Conservation (phyloP, 1,140 invertebrate genomes). For the Drosophila nebulosa region DNA sequence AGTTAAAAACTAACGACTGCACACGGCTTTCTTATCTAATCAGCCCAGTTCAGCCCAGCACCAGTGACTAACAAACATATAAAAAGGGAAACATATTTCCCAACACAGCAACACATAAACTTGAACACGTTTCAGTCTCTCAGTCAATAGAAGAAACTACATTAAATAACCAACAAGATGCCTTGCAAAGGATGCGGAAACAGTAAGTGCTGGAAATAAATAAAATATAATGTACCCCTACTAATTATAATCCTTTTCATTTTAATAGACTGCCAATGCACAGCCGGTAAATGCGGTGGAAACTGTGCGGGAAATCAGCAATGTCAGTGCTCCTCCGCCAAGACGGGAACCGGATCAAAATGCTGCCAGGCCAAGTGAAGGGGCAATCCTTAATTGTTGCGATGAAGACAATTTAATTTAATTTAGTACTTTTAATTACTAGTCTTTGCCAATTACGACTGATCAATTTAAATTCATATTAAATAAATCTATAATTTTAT, state of each 20-base stretch:
- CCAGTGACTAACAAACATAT: conserved; percentile 16
- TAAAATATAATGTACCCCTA: neutral
- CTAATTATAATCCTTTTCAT: neutral
- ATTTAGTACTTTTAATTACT: neutral
- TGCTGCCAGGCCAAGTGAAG: conserved; percentile 59
- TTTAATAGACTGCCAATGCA: conserved; percentile 55
- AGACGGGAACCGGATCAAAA: conserved; percentile 20
- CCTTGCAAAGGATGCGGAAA: conserved; percentile 73
- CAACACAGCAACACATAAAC: conserved; percentile 11
- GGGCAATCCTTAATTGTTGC: neutral
- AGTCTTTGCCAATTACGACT: conserved; percentile 11
- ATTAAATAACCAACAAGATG: conserved; percentile 30
- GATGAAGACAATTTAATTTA: neutral
- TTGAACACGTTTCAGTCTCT: neutral
- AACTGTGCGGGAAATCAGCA: conserved; percentile 56
- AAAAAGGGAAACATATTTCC: conserved; percentile 3
- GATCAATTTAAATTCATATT: neutral
- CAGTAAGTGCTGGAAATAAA: conserved; percentile 35
- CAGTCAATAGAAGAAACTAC: neutral
- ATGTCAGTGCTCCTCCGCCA: conserved; percentile 49
- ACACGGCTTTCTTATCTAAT: conserved; percentile 59
- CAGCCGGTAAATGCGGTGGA: conserved; percentile 56
- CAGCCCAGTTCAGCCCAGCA: neutral
- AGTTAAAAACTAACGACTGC: conserved; percentile 25
- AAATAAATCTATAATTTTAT: conserved; percentile 5